Evolutionary conservation across 2,888 invertebrate species (phyloP), one percentile per base, ranked within the genome.

Genomic region (Eledone cirrhosa): DNA sequence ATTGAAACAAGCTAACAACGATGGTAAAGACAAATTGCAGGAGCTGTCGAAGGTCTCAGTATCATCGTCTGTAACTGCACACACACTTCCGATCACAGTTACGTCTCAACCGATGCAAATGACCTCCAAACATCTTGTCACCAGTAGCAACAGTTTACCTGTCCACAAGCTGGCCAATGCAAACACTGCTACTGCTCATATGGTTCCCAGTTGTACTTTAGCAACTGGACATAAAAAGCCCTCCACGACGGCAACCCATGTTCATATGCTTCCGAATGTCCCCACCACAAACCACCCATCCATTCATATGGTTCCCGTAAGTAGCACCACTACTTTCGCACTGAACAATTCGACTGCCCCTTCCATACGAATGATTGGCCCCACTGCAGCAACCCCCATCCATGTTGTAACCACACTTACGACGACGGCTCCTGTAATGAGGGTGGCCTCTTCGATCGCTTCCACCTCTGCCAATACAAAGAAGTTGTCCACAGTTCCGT

Each of bases 251-350:
- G n/a, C 41, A 41, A 31, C 72, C 7, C 72, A 72, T 7, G 41
- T 72, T 31, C 72, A 72, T 13, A 72, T 72, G 72, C 31, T 72
- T 22, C 72, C 72, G n/a, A 72, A 31, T 2, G 41, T 41, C 7
- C 31, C 31, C 72, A 33, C 72, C 31, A 72, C 72, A n/a, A 41
- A 41, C 41, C 41, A 41, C 41, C 41, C 41, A 41, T 72, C 72
- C 72, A 72, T 72, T 31, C 72, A 72, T 29, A 72, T 72, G 72
- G 72, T 72, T 72, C 72, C 72, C 14, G 72, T 72, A 41, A 72
- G 72, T 41, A 72, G 72, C 22, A 24, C 72, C 41, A 72, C 72
- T 33, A 31, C 31, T 31, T 72, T 72, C 31, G 31, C 72, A 2
- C 41, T 72, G 31, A 41, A n/a, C 41, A 33, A 31, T 13, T 41